Percentiles rank a stretch among this genome's conserved stretches.
Conservation (phyloP, 2,113 vertebrate genomes). For the Ceuthmochares aereus region DNA sequence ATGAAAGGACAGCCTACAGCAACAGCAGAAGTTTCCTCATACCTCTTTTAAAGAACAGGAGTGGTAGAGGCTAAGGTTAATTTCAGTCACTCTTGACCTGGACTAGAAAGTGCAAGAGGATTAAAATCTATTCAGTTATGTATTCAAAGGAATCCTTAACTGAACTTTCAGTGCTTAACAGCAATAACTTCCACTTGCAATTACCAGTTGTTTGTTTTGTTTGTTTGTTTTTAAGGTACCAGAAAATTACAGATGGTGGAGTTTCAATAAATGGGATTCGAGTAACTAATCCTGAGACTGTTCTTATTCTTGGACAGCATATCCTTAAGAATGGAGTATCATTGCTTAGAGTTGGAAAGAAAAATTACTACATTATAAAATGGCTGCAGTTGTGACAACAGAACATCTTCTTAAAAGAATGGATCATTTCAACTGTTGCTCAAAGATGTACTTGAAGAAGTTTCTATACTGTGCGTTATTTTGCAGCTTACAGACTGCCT, state of each 20-base stretch:
- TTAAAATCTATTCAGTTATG: neutral
- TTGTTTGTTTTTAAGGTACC: constrained; percentile 81
- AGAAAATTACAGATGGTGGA: constrained; percentile 87
- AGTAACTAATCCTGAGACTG: constrained; percentile 84
- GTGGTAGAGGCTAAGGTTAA: neutral
- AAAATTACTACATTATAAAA: constrained; percentile 92
- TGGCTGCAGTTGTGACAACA: constrained; percentile 84
- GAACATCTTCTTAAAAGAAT: neutral
- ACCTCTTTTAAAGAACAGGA: neutral
- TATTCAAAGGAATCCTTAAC: neutral
- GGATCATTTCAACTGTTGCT: neutral
- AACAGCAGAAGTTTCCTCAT: neutral
- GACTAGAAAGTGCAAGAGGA: neutral
- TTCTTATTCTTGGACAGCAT: constrained; percentile 88
- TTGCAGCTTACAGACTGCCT: neutral
- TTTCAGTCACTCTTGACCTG: neutral
- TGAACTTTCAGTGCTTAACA: neutral
- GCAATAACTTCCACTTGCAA: neutral
- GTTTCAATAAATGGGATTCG: constrained; percentile 90
- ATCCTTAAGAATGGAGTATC: constrained; percentile 94
- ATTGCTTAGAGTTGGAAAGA: constrained; percentile 91
- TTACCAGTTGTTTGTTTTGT: neutral
- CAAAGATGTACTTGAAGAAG: neutral
- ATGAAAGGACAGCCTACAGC: neutral
- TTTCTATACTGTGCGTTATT: neutral